phyloP scores from a whole-genome alignment of 2,888 invertebrate species.

The Chrysolina haemoptera region DNA sequence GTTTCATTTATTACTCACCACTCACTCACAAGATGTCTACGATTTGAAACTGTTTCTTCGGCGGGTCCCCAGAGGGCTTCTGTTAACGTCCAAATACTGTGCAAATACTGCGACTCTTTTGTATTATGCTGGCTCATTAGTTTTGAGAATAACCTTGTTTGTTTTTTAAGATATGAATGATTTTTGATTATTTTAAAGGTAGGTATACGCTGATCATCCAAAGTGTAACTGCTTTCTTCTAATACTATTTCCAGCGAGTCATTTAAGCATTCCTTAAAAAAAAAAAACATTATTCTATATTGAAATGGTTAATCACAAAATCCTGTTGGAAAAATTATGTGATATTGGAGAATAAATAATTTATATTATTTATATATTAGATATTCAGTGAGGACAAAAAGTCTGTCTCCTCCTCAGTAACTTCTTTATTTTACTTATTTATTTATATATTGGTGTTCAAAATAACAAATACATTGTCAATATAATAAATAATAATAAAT shows the following conservation, averaged over 20 bases:
- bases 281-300: too few species aligned
- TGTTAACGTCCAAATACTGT: constrained; percentile 82
- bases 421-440: too few species aligned
- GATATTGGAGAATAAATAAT: too few species aligned
- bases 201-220: constrained; percentile 56
- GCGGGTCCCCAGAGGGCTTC: constrained; percentile 90
- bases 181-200: constrained; percentile 57
- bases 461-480: too few species aligned
- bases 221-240: constrained; percentile 53
- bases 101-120: constrained; percentile 68
- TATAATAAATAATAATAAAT: too few species aligned
- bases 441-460: too few species aligned
- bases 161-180: constrained; percentile 55
- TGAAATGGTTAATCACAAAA: too few species aligned
- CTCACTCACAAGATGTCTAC: constrained; percentile 57
- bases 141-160: constrained; percentile 56
- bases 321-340: too few species aligned
- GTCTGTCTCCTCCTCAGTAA: too few species aligned
- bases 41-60: constrained; percentile 71
- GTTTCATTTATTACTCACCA: constrained; percentile 49
- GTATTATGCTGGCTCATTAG: constrained; percentile 48
- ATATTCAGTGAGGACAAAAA: too few species aligned
- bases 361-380: too few species aligned
- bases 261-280: constrained; percentile 52
- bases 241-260: constrained; percentile 57